phyloP scores from a whole-genome alignment of 2,113 vertebrate genomes.

The Mesitornis unicolor region DNA sequence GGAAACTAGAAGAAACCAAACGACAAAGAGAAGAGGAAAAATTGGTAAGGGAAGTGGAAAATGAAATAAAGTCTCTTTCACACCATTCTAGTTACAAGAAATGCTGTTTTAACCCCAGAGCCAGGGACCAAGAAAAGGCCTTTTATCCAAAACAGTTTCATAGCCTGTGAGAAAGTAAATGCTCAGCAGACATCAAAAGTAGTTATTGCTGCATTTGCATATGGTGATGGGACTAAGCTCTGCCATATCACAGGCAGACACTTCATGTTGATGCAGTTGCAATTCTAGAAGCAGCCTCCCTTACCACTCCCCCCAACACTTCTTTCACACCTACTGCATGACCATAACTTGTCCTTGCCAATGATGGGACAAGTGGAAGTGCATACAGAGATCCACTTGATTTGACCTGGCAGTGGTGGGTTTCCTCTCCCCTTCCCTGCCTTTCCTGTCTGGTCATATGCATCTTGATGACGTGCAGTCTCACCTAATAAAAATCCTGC shows the following conservation, averaged over 20 bases:
- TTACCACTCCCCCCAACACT: not conserved
- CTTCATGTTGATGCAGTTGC: not conserved
- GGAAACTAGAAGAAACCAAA: slow-evolving; percentile 82
- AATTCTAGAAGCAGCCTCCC: not conserved
- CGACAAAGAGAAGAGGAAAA: slow-evolving; percentile 84
- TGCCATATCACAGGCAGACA: not conserved
- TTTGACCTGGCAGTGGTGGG: not conserved
- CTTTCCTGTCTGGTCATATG: not conserved
- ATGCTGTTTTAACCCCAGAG: not conserved
- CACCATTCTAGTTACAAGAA: not conserved
- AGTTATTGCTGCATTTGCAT: not conserved
- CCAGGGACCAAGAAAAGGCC: not conserved
- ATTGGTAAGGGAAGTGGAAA: slow-evolving; percentile 69
- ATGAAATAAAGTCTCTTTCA: not conserved
- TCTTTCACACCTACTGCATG: not conserved
- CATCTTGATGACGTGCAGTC: not conserved
- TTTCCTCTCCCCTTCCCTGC: not conserved
- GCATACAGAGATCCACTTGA: not conserved
- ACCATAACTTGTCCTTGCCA: not conserved
- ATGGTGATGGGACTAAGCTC: not conserved
- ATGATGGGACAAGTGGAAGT: not conserved
- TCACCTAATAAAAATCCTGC: not conserved
- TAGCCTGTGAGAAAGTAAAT: not conserved
- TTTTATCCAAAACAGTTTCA: not conserved
- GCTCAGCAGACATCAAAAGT: not conserved